These are phyloP conservation scores for Plotosus lineatus DNA, from an alignment of 2,113 vertebrate species.

Conservation along the genomic window DNA sequence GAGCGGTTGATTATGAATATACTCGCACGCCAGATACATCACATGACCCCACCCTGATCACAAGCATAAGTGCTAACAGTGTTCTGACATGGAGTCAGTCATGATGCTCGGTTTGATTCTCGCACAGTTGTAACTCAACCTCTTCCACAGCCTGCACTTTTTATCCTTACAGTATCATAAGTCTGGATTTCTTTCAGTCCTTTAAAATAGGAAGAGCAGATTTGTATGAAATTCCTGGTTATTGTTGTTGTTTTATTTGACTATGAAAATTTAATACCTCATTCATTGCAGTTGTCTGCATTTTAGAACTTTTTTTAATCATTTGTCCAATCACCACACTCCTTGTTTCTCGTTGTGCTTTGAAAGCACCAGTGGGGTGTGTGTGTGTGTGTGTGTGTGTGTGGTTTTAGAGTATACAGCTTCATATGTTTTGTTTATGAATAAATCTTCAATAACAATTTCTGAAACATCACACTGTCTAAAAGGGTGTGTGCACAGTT, in stretches of 20 bases:
- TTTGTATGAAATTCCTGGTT: background rate
- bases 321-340: background rate
- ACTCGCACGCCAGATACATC: too few relatives aligned
- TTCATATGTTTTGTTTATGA: background rate
- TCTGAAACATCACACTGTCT: background rate
- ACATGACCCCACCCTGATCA: background rate
- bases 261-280: constrained; percentile 23
- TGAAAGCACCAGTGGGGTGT: background rate
- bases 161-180: too few relatives aligned
- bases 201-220: background rate
- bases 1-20: too few relatives aligned
- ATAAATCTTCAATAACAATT: background rate
- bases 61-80: background rate
- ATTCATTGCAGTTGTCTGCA: background rate
- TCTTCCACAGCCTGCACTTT: background rate
- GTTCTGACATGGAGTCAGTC: too few relatives aligned
- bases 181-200: background rate
- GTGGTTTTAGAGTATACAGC: background rate
- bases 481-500: background rate
- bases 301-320: background rate
- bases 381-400: background rate
- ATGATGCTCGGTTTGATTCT: too few relatives aligned
- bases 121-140: background rate
- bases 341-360: background rate
- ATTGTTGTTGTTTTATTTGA: background rate